These are phyloP conservation scores for Prunella himalayana DNA, from an alignment of 2,113 vertebrate species.

Conservation along the genomic window DNA sequence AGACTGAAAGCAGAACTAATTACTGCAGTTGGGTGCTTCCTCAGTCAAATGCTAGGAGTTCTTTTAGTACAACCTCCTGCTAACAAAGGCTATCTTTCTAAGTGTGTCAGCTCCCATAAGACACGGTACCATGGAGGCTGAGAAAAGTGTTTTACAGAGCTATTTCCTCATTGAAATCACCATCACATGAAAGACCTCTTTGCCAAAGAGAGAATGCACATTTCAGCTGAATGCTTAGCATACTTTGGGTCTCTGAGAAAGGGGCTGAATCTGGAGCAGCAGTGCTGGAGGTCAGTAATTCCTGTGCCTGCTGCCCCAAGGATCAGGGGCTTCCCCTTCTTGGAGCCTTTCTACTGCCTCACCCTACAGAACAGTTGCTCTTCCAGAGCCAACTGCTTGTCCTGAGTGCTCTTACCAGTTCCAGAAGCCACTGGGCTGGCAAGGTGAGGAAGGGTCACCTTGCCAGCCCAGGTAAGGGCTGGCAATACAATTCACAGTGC, in stretches of 20 bases:
- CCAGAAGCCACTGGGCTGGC: neutral
- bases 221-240: neutral
- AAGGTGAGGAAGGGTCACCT: neutral
- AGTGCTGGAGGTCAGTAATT: neutral
- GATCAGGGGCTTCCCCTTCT: neutral
- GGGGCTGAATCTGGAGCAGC: neutral
- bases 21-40: neutral
- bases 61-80: neutral
- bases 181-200: neutral
- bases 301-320: rapidly evolving
- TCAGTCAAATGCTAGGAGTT: neutral
- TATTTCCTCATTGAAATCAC: neutral
- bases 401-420: neutral
- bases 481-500: neutral
- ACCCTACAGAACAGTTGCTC: rapidly evolving
- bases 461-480: no score
- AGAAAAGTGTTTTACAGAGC: neutral
- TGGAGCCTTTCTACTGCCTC: rapidly evolving
- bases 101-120: neutral
- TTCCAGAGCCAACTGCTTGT: neutral
- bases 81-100: neutral
- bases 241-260: neutral
- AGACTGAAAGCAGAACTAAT: neutral
- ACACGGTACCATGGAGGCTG: neutral
- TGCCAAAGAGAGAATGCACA: neutral